Percentiles rank a stretch among this genome's conserved stretches.
These are phyloP conservation scores for Alcedo quadribrachys DNA, from an alignment of 2,797 vertebrate species.

Conservation along the genomic window DNA sequence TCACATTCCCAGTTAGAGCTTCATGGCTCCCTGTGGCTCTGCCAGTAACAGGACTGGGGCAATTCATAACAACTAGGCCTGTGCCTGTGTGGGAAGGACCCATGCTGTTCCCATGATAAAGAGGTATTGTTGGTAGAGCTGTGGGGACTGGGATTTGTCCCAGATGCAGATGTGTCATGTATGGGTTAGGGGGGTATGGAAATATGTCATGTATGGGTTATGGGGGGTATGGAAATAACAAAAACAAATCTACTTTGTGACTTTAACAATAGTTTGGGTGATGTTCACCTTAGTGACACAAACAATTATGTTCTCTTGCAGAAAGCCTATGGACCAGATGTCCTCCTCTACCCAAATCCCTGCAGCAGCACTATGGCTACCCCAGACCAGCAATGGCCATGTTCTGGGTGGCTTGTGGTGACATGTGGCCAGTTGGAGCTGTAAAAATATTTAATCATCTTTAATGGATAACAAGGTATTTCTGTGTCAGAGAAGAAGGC, in stretches of 20 bases:
- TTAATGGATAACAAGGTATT: conserved; percentile 44
- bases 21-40: neutral
- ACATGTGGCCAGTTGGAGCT: neutral
- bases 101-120: rapidly evolving
- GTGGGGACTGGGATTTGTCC: rapidly evolving
- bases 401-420: neutral
- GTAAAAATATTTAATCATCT: neutral
- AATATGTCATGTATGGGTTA: too few species aligned
- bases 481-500: conserved; percentile 33
- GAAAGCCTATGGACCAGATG: neutral
- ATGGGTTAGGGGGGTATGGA: neutral
- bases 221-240: too few species aligned
- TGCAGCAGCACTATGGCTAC: neutral
- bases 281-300: neutral
- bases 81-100: neutral
- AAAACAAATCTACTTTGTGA: neutral
- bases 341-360: neutral
- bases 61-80: neutral
- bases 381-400: neutral
- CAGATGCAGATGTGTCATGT: neutral
- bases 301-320: neutral
- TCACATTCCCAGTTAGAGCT: neutral
- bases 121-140: rapidly evolving
- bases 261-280: neutral
- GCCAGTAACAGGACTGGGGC: neutral